phyloP scores from a whole-genome alignment of 1,140 invertebrate genomes.

The Centruroides vittatus region DNA sequence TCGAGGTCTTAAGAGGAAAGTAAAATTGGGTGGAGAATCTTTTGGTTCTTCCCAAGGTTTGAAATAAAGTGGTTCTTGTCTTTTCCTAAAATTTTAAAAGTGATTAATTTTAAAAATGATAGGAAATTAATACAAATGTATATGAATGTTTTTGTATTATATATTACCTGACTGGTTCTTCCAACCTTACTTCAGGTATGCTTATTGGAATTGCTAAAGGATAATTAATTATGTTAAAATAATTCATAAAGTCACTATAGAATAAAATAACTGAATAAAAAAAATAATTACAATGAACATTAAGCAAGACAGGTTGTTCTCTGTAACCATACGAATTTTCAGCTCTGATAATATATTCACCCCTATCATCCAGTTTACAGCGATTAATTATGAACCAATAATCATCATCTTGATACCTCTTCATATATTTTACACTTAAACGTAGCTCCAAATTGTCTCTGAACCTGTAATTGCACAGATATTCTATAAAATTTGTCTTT shows the following conservation, averaged over 20 bases:
- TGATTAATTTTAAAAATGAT: too few species aligned
- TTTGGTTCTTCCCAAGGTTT: slow-evolving; percentile 55
- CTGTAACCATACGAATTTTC: slow-evolving; percentile 94
- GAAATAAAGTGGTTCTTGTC: slow-evolving; percentile 8
- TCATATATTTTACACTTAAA: slow-evolving; percentile 99
- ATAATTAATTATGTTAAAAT: neutral
- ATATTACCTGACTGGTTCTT: slow-evolving; percentile 14
- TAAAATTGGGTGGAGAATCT: slow-evolving; percentile 84
- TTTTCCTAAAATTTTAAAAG: slow-evolving; percentile 2
- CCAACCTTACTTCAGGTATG: slow-evolving; percentile 36
- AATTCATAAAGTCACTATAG: neutral
- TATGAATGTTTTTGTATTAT: neutral
- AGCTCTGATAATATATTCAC: slow-evolving; percentile 91
- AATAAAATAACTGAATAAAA: neutral
- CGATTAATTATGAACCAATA: slow-evolving; percentile 97
- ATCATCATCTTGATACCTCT: slow-evolving; percentile 87
- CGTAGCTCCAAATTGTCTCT: slow-evolving; percentile 80
- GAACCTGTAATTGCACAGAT: slow-evolving; percentile 3
- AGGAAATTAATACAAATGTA: too few species aligned
- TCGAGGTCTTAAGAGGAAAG: slow-evolving; percentile 90
- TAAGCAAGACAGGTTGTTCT: slow-evolving; percentile 93
- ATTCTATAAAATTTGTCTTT: too few species aligned
- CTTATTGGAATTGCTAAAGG: slow-evolving; percentile 29
- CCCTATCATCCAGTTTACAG: slow-evolving; percentile 83
- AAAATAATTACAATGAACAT: slow-evolving; percentile 73